Conservation (phyloP, 2,888 invertebrate genomes). For the Steromphala cineraria region DNA sequence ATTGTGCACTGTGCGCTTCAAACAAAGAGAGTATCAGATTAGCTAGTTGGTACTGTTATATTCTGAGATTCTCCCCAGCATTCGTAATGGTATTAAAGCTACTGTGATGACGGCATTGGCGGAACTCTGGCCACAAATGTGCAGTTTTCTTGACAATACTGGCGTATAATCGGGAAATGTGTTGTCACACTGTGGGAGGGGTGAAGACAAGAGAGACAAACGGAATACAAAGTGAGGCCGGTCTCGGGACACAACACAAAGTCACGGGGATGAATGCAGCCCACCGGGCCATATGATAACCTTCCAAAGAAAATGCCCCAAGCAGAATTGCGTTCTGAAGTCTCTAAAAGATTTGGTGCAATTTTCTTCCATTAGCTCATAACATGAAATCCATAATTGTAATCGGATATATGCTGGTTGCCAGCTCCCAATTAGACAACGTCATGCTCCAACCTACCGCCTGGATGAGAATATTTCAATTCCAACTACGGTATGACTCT, state of each 20-base stretch:
- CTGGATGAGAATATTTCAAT: slow-evolving; percentile 1
- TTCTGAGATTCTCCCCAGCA: slow-evolving; percentile 5
- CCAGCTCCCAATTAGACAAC: slow-evolving; percentile 4
- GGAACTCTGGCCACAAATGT: slow-evolving; percentile 6
- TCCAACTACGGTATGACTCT: not conserved
- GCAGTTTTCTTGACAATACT: not conserved
- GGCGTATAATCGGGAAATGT: slow-evolving; percentile 11
- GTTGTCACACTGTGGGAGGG: not conserved
- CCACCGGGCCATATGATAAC: not conserved
- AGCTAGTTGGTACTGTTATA: slow-evolving; percentile 27
- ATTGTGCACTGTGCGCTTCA: slow-evolving; percentile 33
- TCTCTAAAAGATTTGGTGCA: not conserved
- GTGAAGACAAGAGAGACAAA: not conserved
- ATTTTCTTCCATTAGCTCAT: slow-evolving; percentile 22
- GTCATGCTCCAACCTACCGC: slow-evolving; percentile 3
- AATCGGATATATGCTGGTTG: slow-evolving; percentile 21
- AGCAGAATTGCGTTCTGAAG: not conserved
- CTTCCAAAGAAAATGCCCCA: not conserved
- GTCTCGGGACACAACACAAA: not conserved
- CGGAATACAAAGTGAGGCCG: slow-evolving; percentile 5
- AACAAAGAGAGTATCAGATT: slow-evolving; percentile 44
- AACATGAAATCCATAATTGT: slow-evolving; percentile 23
- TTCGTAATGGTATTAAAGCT: slow-evolving; percentile 19
- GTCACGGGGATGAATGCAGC: not conserved
- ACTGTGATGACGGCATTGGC: not conserved